Evolutionary conservation across 2,888 invertebrate genomes (phyloP), one percentile per base, ranked within the genome.

Genomic region (Leucania comma): DNA sequence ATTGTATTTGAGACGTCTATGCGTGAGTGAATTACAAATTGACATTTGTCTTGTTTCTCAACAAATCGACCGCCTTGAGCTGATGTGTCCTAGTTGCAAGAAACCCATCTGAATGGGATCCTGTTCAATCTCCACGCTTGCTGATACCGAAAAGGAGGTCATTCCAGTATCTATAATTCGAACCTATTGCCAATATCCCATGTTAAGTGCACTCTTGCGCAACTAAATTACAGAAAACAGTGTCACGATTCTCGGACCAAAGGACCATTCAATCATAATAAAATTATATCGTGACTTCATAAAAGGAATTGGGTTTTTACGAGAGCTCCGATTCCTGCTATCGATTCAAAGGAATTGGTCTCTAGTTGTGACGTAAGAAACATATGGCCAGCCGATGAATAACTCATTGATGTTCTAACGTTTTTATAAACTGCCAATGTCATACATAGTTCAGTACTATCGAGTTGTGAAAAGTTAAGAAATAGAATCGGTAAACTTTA

Each of bases 321-420:
- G 71, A 68, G 57, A 62, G 54, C 60, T 56, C 59, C 53, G 63
- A 71, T 75, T 69, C 42, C 48, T 72, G 38, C 59, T 70, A 80
- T 72, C 29, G 72, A 75, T 72, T 81, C 66, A 42, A 81, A 75
- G 72, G 51, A 77, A 71, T 71, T 67, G 48, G 67, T 76, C 48
- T 42, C 14, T 42, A 72, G 63, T 24, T 38, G 22, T 75, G 80
- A 83, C 63, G 75, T 54, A 38, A 61, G 29, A 17, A 73, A 75
- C 82, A 84, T 70, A 74, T 84, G 78, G 78, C 38, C 48, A 24
- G 24, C 17, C 10, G 60, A 69, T 75, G 64, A 70, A 83, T 80
- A 76, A 82, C 65, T 75, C 75, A 77, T 82, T 78, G 72, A 82
- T 72, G 42, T 32, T 75, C 63, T 29, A 56, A 60, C 32, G 56